phyloP scores from a whole-genome alignment of 2,888 invertebrate species.

The Troides helena region DNA sequence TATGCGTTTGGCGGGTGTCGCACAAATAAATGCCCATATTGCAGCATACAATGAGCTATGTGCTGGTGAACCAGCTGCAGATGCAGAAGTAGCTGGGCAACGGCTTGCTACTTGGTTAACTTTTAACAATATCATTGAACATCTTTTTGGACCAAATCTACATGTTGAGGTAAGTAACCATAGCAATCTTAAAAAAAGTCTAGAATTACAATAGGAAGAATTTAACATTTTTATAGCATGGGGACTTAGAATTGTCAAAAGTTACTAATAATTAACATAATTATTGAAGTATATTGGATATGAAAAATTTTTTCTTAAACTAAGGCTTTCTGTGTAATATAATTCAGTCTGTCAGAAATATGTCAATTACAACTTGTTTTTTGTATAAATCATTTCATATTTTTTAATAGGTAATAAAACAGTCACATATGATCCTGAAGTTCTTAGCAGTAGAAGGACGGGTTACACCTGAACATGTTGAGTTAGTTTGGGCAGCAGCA shows the following conservation, averaged over 20 bases:
- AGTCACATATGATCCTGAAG: slow-evolving; percentile 95
- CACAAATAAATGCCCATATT: slow-evolving; percentile 96
- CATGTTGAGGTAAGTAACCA: slow-evolving; percentile 89
- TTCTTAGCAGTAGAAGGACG: slow-evolving; percentile 95
- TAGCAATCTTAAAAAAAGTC: not conserved
- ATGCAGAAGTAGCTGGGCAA: slow-evolving; percentile 91
- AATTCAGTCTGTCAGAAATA: not conserved
- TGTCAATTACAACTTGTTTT: not conserved
- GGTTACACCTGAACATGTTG: slow-evolving; percentile 93
- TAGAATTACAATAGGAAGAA: not conserved
- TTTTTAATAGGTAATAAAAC: slow-evolving; percentile 88
- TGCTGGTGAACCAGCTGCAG: slow-evolving; percentile 91
- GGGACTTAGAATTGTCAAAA: not conserved
- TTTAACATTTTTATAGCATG: not conserved
- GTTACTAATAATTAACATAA: no score
- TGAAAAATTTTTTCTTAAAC: not conserved
- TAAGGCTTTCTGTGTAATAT: not conserved
- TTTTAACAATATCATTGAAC: slow-evolving; percentile 93
- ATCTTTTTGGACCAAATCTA: slow-evolving; percentile 97
- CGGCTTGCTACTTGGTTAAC: slow-evolving; percentile 94
- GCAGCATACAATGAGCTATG: slow-evolving; percentile 94
- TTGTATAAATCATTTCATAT: not conserved
- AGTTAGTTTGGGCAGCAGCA: slow-evolving; percentile 96
- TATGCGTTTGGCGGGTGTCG: slow-evolving; percentile 95
- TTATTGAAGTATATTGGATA: no score